Evolutionary conservation across 2,113 vertebrate genomes (phyloP).

Genomic region (Struthidea cinerea): DNA sequence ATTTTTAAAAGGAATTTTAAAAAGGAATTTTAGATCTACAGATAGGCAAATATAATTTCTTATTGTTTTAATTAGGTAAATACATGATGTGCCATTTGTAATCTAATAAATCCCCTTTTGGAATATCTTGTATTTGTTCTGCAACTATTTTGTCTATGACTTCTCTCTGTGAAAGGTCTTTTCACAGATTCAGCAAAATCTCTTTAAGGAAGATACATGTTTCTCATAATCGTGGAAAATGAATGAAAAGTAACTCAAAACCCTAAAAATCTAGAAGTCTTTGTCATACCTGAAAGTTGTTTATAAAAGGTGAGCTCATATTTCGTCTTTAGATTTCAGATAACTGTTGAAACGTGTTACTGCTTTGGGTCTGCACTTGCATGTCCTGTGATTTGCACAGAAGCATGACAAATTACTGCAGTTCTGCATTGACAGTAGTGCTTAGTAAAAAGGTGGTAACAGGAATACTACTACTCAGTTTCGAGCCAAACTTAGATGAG

Average conservation of each 20-base stretch:
- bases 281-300: background rate
- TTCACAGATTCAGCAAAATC: background rate
- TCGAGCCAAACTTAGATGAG: background rate
- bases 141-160: background rate
- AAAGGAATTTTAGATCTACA: background rate
- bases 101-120: background rate
- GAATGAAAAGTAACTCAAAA: background rate
- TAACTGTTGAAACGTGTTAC: background rate
- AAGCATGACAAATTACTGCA: background rate
- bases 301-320: background rate
- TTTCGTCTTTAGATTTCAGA: background rate
- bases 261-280: background rate
- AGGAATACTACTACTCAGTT: background rate
- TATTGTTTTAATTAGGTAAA: background rate
- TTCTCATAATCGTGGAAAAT: background rate
- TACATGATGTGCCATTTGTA: background rate
- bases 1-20: background rate
- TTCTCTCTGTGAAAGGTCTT: background rate
- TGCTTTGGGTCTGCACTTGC: background rate
- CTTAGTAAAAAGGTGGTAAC: background rate
- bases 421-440: background rate
- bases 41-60: background rate
- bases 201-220: background rate
- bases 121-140: background rate
- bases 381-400: background rate